These are phyloP conservation scores for Ornithoptera alexandrae DNA, from an alignment of 2,888 invertebrate genomes.

Conservation along the genomic window DNA sequence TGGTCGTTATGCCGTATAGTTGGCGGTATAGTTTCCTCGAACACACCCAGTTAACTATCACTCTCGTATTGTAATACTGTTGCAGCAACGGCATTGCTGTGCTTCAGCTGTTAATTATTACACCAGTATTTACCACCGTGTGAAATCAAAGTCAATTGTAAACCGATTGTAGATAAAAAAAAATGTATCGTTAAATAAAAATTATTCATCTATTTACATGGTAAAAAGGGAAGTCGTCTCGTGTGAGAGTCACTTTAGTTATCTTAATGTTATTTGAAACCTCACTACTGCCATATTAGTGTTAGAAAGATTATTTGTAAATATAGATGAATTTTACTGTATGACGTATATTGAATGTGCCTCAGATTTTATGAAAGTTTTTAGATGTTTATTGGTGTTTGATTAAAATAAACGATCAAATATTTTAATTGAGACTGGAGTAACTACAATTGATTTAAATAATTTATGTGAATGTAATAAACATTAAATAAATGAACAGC, in stretches of 20 bases:
- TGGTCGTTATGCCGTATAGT: no score
- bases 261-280: conserved; percentile 54
- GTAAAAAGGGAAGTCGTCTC: conserved; percentile 32
- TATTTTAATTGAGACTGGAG: conserved; percentile 55
- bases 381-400: conserved; percentile 64
- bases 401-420: conserved; percentile 46
- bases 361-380: conserved; percentile 69
- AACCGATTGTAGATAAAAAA: no score
- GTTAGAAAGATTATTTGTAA: conserved; percentile 57
- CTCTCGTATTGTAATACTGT: no score
- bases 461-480: conserved; percentile 32
- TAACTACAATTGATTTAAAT: conserved; percentile 41
- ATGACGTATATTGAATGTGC: conserved; percentile 76
- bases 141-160: no score
- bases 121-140: no score
- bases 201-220: neutral
- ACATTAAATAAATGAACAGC: conserved; percentile 2
- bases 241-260: conserved; percentile 39
- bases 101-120: no score
- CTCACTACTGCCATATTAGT: conserved; percentile 78
- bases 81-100: no score
- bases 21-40: no score
- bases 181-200: no score
- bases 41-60: no score
- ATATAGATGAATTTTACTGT: conserved; percentile 51